A percentile compares a stretch with the other conserved stretches of the same genome.
phyloP scores from a whole-genome alignment of 2,797 vertebrate species.

The Sebastes glaucus region DNA sequence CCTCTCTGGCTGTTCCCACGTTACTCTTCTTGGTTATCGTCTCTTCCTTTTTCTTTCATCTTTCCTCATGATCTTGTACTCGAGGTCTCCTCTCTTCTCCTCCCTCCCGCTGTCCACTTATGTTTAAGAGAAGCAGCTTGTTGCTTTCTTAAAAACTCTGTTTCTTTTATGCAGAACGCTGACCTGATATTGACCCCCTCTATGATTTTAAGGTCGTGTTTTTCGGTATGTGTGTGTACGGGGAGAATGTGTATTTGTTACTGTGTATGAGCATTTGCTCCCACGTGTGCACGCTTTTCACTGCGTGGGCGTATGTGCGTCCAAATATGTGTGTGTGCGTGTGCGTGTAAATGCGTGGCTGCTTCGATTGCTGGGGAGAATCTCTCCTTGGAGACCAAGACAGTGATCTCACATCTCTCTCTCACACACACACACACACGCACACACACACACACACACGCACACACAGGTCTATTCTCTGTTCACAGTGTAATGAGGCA shows the following conservation, averaged over 20 bases:
- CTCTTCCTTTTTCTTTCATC: not conserved
- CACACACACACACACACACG: constrained; percentile 16
- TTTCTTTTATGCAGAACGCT: constrained; percentile 19
- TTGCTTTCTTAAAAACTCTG: not conserved
- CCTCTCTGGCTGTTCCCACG: not conserved
- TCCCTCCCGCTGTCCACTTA: not conserved
- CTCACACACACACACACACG: not conserved
- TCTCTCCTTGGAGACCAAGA: constrained; percentile 41
- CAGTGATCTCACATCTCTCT: constrained; percentile 26
- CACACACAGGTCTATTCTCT: constrained; percentile 25
- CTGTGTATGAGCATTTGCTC: not conserved
- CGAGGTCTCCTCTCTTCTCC: not conserved
- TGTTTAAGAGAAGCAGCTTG: not conserved
- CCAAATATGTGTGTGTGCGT: not conserved
- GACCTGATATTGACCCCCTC: constrained; percentile 41
- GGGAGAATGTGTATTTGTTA: not conserved
- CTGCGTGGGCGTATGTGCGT: not conserved
- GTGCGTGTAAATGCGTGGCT: not conserved
- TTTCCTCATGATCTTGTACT: not conserved
- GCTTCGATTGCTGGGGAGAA: constrained; percentile 22
- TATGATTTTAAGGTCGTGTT: constrained; percentile 13
- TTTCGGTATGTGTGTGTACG: not conserved
- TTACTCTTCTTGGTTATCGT: not conserved
- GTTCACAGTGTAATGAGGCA: constrained; percentile 70
- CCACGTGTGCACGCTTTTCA: not conserved